A percentile compares a stretch with the other conserved stretches of the same genome.
phyloP scores from a whole-genome alignment of 2,113 vertebrate species.

The Hypanus sabinus region DNA sequence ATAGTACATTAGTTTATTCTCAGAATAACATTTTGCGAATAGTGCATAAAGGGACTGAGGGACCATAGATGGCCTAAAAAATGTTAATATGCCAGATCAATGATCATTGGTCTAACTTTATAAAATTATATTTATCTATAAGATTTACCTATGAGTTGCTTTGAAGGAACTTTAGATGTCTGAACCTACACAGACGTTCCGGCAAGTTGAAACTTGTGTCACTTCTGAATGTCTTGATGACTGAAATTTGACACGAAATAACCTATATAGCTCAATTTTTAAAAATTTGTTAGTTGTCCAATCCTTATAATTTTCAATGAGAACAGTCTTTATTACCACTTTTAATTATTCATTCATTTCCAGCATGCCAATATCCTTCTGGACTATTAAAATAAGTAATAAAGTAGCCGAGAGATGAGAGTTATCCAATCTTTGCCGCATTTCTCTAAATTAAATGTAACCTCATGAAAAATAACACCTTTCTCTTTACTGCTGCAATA shows the following conservation, averaged over 20 bases:
- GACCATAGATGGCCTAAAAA: not conserved
- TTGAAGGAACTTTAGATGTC: not conserved
- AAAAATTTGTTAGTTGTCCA: not conserved
- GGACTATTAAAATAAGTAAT: not conserved
- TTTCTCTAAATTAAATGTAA: slow-evolving; percentile 3
- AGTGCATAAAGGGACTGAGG: not conserved
- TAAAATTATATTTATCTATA: not conserved
- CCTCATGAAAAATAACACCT: slow-evolving; percentile 6
- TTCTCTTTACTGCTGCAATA: not conserved
- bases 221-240: not conserved
- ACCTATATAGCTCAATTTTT: not conserved
- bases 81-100: not conserved
- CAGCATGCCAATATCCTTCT: not conserved
- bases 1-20: not conserved
- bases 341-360: not conserved
- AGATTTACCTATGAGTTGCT: not conserved
- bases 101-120: not conserved
- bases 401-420: not conserved
- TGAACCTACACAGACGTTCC: not conserved
- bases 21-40: not conserved
- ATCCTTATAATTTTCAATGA: not conserved
- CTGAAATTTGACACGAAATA: not conserved
- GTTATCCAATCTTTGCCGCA: not conserved
- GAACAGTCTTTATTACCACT: not conserved
- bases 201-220: not conserved